These are phyloP conservation scores for Gadus chalcogrammus DNA, from an alignment of 2,113 vertebrate genomes.

Conservation along the genomic window DNA sequence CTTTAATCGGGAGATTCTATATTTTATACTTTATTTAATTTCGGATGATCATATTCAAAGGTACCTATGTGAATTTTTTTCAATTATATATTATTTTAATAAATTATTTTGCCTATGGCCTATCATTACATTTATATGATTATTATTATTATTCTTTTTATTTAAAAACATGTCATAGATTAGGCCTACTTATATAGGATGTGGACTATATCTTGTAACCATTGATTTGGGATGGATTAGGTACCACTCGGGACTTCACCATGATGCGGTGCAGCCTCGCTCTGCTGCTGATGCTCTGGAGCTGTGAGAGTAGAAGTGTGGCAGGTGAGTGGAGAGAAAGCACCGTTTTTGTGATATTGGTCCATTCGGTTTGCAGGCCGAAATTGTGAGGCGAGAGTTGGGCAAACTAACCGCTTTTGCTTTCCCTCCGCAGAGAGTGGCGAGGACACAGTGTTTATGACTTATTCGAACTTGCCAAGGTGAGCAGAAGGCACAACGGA, in stretches of 20 bases:
- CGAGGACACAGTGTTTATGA: conserved; percentile 91
- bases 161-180: too few species aligned
- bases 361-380: too few species aligned
- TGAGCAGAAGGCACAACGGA: conserved; percentile 76
- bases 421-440: conserved; percentile 73
- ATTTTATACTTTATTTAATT: neutral
- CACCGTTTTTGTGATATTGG: neutral
- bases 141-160: too few species aligned
- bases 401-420: too few species aligned
- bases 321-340: conserved; percentile 80
- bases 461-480: conserved; percentile 83
- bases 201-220: conserved; percentile 23
- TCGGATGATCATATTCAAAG: conserved; percentile 30
- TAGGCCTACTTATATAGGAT: too few species aligned
- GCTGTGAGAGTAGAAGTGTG: conserved; percentile 68
- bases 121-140: too few species aligned
- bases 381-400: too few species aligned
- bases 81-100: too few species aligned
- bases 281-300: conserved; percentile 74
- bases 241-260: conserved; percentile 42
- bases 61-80: conserved; percentile 26
- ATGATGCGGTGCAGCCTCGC: conserved; percentile 79
- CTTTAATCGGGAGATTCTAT: conserved; percentile 13
- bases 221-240: conserved; percentile 31
- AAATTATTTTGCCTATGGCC: too few species aligned